A percentile compares a stretch with the other conserved stretches of the same genome.
Evolutionary conservation across 1,140 invertebrate species (phyloP).

Genomic region (Oncopeltus fasciatus): DNA sequence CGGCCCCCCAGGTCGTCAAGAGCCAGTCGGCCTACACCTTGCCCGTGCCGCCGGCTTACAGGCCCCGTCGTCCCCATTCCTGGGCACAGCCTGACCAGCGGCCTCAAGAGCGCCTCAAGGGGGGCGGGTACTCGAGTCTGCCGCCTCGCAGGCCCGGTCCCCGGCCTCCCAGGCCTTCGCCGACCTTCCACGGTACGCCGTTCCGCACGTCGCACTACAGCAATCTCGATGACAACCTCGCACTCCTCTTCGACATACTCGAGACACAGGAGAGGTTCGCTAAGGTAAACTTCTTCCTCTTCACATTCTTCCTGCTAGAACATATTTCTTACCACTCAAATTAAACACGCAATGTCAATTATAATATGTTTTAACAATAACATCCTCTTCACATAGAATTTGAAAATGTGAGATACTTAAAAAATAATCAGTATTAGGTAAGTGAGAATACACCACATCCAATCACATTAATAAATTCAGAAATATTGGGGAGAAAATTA

Average conservation of each 20-base stretch:
- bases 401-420: too few relatives aligned
- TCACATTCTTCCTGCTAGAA: too few relatives aligned
- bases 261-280: constrained; percentile 64
- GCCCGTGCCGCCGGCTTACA: constrained; percentile 19
- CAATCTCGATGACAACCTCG: constrained; percentile 57
- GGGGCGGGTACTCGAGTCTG: constrained; percentile 31
- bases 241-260: constrained; percentile 61
- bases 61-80: constrained; percentile 16
- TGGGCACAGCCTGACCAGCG: constrained; percentile 25
- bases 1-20: constrained; percentile 19
- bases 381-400: too few relatives aligned
- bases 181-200: constrained; percentile 49
- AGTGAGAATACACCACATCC: too few relatives aligned
- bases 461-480: too few relatives aligned
- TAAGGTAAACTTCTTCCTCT: too few relatives aligned
- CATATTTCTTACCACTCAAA: too few relatives aligned
- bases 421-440: too few relatives aligned
- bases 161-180: constrained; percentile 27
- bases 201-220: constrained; percentile 36
- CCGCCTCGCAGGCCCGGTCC: constrained; percentile 35
- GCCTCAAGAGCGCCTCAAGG: constrained; percentile 17
- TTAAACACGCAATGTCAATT: too few relatives aligned
- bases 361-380: too few relatives aligned
- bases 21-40: constrained; percentile 16
- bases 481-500: too few relatives aligned